Percentiles rank a stretch among this genome's conserved stretches.
Conservation (phyloP, 2,797 vertebrate genomes). For the Oophaga sylvatica region DNA sequence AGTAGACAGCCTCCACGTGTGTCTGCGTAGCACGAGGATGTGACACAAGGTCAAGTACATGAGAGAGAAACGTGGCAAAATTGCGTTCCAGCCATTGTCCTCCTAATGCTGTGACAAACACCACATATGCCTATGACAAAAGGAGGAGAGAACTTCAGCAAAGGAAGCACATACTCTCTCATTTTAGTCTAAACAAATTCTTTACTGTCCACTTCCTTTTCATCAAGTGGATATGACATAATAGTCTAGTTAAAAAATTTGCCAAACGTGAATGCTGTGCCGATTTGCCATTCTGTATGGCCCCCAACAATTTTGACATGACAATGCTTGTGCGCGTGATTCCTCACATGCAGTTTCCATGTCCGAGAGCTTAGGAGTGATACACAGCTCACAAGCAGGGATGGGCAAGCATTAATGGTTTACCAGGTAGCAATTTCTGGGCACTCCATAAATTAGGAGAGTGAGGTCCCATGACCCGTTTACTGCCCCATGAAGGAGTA, state of each 20-base stretch:
- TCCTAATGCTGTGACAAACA: slow-evolving; percentile 93
- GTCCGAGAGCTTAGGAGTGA: too few species aligned
- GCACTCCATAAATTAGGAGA: too few species aligned
- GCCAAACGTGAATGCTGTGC: too few species aligned
- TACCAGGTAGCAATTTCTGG: too few species aligned
- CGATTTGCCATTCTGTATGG: too few species aligned
- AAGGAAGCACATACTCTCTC: background rate
- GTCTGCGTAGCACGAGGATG: slow-evolving; percentile 97
- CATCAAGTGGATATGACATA: background rate
- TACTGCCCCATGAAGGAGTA: too few species aligned
- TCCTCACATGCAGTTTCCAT: too few species aligned
- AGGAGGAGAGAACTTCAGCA: slow-evolving; percentile 30
- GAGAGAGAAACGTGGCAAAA: slow-evolving; percentile 93
- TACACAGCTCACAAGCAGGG: too few species aligned
- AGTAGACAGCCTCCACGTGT: slow-evolving; percentile 97
- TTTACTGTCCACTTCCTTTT: background rate
- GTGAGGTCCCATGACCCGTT: too few species aligned
- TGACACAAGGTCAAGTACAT: slow-evolving; percentile 93
- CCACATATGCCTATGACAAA: slow-evolving; percentile 90
- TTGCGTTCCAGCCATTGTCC: slow-evolving; percentile 98
- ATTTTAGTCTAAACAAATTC: background rate
- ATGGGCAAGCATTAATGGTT: too few species aligned
- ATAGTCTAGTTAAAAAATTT: background rate
- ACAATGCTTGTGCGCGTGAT: too few species aligned
- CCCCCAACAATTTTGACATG: too few species aligned